Evolutionary conservation across 2,888 invertebrate genomes (phyloP), one percentile per base, ranked within the genome.

Genomic region (Pterostichus niger): DNA sequence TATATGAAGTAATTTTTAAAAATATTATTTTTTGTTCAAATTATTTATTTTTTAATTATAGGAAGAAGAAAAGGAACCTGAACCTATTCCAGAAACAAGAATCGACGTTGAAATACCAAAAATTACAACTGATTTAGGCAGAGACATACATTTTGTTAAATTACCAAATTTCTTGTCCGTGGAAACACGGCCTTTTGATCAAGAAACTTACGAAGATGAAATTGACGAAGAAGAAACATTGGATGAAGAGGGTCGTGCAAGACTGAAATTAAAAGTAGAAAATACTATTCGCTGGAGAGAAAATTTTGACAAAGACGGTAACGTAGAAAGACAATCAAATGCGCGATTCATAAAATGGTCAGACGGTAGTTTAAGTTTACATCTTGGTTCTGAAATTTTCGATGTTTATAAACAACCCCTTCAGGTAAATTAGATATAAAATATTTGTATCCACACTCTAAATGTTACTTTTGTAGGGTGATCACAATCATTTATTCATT

Each of bases 91-190:
- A 0, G 99, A 99, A 90, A 98, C 98, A 0, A 92, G 97, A 85
- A 99, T 99, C 83, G 98, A 99, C 87, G 98, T 98, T 0, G 97
- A 98, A 91, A 98, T 99, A 89, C 99, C 99, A 0, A 95, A 97
- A 90, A 98, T 99, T 84, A 94, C 94, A 86, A 97, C 98, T 0
- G 97, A 98, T 90, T 91, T 99, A 0, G 98, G 98, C 77, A 94
- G 94, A 85, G 97, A 98, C 88, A 93, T 98, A 87, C 97, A 99
- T 89, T 99, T 99, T 87, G 98, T 99, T 0, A 99, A 99, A 89
- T 90, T 99, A 83, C 99, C 99, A 1, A 99, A 99, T 90, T 99
- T 99, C 90, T 93, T 99, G 87, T 99, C 98, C 0, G 98, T 99
- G 54, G 99, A 99, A 89, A 98, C 98, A 0, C 92, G 99, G 85